Conservation (phyloP, 2,113 vertebrate genomes). For the Murina feae region DNA sequence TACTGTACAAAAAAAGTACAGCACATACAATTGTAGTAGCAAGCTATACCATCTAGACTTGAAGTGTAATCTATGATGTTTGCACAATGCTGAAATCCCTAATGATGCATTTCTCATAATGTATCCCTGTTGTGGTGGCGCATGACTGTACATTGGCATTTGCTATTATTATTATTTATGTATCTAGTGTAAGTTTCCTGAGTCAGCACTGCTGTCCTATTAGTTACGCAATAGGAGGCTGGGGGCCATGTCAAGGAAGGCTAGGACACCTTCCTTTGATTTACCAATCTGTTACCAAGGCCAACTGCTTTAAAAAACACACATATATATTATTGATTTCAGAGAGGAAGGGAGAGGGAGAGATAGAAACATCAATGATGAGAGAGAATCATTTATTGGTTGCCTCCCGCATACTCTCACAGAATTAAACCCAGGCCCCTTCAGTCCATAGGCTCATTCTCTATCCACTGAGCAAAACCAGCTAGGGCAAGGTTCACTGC, state of each 20-base stretch:
- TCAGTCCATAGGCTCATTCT: too few species aligned
- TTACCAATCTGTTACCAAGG: neutral
- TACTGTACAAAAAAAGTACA: neutral
- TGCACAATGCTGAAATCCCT: neutral
- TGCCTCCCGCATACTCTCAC: too few species aligned
- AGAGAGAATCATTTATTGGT: neutral
- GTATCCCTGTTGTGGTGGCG: neutral
- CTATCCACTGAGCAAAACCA: too few species aligned
- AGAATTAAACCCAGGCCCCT: too few species aligned
- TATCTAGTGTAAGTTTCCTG: neutral
- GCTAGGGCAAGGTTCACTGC: too few species aligned
- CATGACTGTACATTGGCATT: neutral
- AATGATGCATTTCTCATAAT: neutral
- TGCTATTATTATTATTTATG: conserved; percentile 12
- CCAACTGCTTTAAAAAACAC: neutral
- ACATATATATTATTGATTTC: neutral
- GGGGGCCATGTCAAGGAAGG: neutral
- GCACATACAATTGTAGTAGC: neutral
- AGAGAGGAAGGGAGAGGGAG: neutral
- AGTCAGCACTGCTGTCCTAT: neutral
- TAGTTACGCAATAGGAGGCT: conserved; percentile 11
- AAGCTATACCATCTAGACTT: neutral
- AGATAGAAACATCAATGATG: neutral
- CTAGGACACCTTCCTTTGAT: neutral
- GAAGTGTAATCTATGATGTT: neutral